Conservation (phyloP, 2,888 invertebrate genomes). For the Halocaridina rubra region DNA sequence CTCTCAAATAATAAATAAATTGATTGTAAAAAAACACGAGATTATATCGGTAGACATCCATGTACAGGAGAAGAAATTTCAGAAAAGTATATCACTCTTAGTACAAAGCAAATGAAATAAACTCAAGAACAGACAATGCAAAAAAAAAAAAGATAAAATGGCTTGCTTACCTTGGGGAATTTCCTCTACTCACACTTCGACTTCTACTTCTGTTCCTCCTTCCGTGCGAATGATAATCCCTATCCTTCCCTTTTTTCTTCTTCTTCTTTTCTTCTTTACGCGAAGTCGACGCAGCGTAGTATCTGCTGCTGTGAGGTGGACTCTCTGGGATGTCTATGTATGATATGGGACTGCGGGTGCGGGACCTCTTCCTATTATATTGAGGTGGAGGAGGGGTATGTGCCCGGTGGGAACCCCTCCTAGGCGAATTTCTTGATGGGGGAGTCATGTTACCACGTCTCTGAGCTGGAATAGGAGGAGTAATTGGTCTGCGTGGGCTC, state of each 20-base stretch:
- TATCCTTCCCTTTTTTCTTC: slow-evolving; percentile 44
- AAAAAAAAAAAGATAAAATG: background rate
- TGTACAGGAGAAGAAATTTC: no score
- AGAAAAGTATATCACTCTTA: no score
- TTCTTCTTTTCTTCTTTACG: slow-evolving; percentile 53
- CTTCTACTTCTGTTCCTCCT: slow-evolving; percentile 48
- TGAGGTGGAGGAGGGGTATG: slow-evolving; percentile 32
- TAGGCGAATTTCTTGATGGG: slow-evolving; percentile 43
- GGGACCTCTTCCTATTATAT: slow-evolving; percentile 32
- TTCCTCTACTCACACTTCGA: slow-evolving; percentile 65
- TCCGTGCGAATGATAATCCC: slow-evolving; percentile 52
- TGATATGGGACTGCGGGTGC: slow-evolving; percentile 28
- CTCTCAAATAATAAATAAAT: no score
- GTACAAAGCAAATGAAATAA: no score
- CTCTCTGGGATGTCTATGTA: slow-evolving; percentile 44
- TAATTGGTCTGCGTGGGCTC: slow-evolving; percentile 42
- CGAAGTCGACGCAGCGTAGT: slow-evolving; percentile 42
- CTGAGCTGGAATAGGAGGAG: slow-evolving; percentile 39
- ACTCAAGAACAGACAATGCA: no score
- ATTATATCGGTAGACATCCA: no score
- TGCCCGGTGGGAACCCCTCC: slow-evolving; percentile 34
- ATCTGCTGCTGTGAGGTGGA: slow-evolving; percentile 49
- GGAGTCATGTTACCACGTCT: slow-evolving; percentile 49
- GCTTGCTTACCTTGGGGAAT: slow-evolving; percentile 66
- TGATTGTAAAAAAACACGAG: no score